Conservation (phyloP, 2,888 invertebrate genomes). For the Stictocephala bisonia region DNA sequence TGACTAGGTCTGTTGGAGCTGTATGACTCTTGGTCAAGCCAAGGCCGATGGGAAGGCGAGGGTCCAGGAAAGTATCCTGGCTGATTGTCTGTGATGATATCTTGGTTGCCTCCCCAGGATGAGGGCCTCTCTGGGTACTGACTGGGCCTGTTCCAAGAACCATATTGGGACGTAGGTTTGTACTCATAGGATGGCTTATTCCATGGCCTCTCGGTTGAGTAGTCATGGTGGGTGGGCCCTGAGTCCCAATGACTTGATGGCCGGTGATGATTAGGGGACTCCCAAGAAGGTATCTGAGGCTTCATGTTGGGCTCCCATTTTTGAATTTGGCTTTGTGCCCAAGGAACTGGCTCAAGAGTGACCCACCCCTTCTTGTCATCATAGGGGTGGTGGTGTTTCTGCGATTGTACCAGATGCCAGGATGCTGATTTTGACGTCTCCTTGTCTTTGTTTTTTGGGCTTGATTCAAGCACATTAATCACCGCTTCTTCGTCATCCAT, state of each 20-base stretch:
- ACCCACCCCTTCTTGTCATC: constrained; percentile 83
- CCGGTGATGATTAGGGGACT: constrained; percentile 63
- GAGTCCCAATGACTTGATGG: constrained; percentile 54
- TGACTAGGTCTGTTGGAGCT: constrained; percentile 64
- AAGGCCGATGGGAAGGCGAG: constrained; percentile 51
- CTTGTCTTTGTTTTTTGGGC: constrained; percentile 45
- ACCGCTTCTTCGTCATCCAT: constrained; percentile 53
- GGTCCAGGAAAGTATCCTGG: constrained; percentile 68
- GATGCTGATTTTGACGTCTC: constrained; percentile 59
- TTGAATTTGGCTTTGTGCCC: constrained; percentile 83
- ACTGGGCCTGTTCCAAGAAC: constrained; percentile 30
- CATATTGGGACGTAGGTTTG: constrained; percentile 48
- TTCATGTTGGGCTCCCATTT: constrained; percentile 77
- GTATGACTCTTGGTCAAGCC: constrained; percentile 49
- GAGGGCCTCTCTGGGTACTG: constrained; percentile 30
- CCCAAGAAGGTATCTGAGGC: constrained; percentile 61
- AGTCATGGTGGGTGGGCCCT: constrained; percentile 61
- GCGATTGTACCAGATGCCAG: constrained; percentile 60
- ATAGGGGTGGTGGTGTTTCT: constrained; percentile 68
- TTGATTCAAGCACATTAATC: constrained; percentile 52
- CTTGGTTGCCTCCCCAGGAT: constrained; percentile 58
- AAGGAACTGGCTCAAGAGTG: constrained; percentile 78
- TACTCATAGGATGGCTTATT: constrained; percentile 63
- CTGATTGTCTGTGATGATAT: constrained; percentile 70
- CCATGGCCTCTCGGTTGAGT: constrained; percentile 65